Base-by-base conservation (phyloP, 2,113 vertebrate species). In the Rhinoderma darwinii region DNA sequence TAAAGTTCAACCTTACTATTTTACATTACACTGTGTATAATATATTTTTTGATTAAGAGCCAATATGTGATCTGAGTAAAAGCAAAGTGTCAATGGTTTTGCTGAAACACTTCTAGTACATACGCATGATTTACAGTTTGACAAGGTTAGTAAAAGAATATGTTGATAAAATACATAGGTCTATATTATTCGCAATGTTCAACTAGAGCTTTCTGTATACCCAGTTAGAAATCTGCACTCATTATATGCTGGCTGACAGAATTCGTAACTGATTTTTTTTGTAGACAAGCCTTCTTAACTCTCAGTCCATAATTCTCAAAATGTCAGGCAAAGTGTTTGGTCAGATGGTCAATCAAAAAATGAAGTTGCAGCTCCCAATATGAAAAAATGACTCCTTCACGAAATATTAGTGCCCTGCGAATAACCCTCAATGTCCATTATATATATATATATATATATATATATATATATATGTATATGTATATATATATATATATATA, bases 121-220 rank as follows among this genome's bases (percentile, higher is more conserved):
- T 47, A 5, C 74, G 50, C 12, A 47, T 76, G 74, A 76, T 76
- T 76, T 76, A 76, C 74, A 76, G 43, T 50, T 5, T 76, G 74
- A 76, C 43, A 50, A 44, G n/a, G 74, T 50, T 76, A 76, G 74
- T 76, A 76, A 76, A 76, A 76, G n/a, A 47, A 76, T 17, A 25
- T 50, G n/a, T 76, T 47, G 27, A 76, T 27, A 76, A 4, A 14
- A 27, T 47, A n/a, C 41, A 17, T 30, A 50, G 74, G 41, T 47
- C 74, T 50, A 41, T 39, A 41, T 73, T 41, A 41, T 73, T 41
- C 41, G 35, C 66, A 70, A 73, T 73, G 70, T 73, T 41, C 70
- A 73, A 41, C 27, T 43, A 44, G 41, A 75, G 4, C 22, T 27
- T 75, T 44, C 70, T 73, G 22, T 20, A 68, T 68, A 20, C 17